Percentiles rank a stretch among this genome's conserved stretches.
Evolutionary conservation across 1,140 invertebrate genomes (phyloP).

Genomic region (Lasioglossum baleicum): DNA sequence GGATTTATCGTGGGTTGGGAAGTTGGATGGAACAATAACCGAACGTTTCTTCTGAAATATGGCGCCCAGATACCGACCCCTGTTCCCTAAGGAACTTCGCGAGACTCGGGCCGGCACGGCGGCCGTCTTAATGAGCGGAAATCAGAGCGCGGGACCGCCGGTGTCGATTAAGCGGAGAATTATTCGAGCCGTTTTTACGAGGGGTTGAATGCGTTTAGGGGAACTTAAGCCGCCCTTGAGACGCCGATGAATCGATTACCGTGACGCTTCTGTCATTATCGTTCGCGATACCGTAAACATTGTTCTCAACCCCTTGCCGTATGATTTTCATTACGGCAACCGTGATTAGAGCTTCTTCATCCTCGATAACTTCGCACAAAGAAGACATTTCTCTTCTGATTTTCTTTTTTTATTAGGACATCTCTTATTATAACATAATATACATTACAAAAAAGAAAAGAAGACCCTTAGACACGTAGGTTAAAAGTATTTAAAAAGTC

Average conservation of each 20-base stretch:
- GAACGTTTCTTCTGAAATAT: conserved; percentile 47
- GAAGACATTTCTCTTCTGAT: too few relatives aligned
- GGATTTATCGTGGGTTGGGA: conserved; percentile 52
- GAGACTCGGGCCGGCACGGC: conserved; percentile 8
- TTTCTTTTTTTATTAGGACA: too few relatives aligned
- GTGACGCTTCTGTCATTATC: conserved; percentile 7
- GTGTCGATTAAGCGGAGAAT: conserved; percentile 2
- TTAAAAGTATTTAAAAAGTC: too few relatives aligned
- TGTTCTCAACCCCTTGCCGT: too few relatives aligned
- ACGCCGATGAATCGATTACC: conserved; percentile 13
- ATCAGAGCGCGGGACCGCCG: conserved; percentile 9
- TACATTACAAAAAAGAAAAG: too few relatives aligned
- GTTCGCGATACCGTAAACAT: conserved; percentile 12
- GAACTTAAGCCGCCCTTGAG: not conserved
- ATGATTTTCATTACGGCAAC: not conserved
- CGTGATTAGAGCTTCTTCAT: too few relatives aligned
- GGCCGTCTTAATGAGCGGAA: conserved; percentile 14
- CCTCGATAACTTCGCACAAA: too few relatives aligned
- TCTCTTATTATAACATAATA: too few relatives aligned
- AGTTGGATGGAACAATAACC: conserved; percentile 56
- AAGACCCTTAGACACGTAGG: too few relatives aligned
- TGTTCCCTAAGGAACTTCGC: not conserved
- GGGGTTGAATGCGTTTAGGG: not conserved
- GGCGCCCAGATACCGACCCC: conserved; percentile 11
- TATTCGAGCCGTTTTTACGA: conserved; percentile 29